Percentiles rank a stretch among this genome's conserved stretches.
phyloP scores from a whole-genome alignment of 2,888 invertebrate species.

The Mesorhabditis belari region DNA sequence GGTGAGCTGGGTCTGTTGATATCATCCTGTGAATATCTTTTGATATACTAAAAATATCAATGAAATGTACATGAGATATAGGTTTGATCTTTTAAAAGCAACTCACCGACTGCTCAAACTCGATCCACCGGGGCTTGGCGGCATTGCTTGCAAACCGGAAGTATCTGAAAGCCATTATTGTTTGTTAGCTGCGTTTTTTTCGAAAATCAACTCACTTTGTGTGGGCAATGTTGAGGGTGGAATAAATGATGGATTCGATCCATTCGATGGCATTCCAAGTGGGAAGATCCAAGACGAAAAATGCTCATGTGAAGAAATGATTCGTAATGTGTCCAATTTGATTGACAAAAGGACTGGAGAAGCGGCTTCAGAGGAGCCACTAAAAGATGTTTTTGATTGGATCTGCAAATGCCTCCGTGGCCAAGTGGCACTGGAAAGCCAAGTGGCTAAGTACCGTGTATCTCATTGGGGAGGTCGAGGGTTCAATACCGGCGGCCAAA shows the following conservation, averaged over 20 bases:
- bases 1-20: too few species aligned
- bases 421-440: too few species aligned
- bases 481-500: neutral
- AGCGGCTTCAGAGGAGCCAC: neutral
- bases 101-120: slow-evolving; percentile 5
- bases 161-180: too few species aligned
- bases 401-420: too few species aligned
- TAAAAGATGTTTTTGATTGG: too few species aligned
- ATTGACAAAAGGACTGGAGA: slow-evolving; percentile 51
- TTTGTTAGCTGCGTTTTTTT: too few species aligned
- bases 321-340: slow-evolving; percentile 81
- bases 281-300: slow-evolving; percentile 84
- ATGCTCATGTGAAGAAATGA: slow-evolving; percentile 89
- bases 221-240: too few species aligned
- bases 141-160: neutral
- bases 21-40: too few species aligned
- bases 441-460: too few species aligned
- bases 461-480: neutral
- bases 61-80: neutral
- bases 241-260: neutral
- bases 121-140: slow-evolving; percentile 11
- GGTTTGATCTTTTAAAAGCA: neutral
- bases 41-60: too few species aligned
- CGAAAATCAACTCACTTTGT: too few species aligned
- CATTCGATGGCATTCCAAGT: slow-evolving; percentile 44